Conservation (phyloP, 2,113 vertebrate species). For the Ceuthmochares aereus region DNA sequence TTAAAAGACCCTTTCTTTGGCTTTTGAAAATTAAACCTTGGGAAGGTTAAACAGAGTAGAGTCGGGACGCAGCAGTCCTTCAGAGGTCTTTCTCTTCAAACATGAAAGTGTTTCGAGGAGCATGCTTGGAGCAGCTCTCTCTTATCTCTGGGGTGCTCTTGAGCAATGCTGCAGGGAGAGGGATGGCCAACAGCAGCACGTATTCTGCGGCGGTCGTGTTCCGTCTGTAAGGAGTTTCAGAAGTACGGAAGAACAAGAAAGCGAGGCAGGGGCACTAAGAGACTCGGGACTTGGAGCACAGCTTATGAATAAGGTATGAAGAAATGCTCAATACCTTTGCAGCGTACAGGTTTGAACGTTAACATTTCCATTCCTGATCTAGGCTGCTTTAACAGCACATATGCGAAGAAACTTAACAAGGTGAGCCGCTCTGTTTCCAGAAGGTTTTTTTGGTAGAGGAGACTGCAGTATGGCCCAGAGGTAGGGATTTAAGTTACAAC, state of each 20-base stretch:
- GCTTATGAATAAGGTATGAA: background rate
- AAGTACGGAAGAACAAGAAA: background rate
- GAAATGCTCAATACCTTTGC: background rate
- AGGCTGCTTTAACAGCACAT: background rate
- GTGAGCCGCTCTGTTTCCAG: background rate
- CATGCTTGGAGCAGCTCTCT: conserved; percentile 37
- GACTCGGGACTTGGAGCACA: background rate
- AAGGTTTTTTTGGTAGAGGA: background rate
- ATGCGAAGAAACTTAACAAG: background rate
- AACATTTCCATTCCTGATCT: conserved; percentile 7
- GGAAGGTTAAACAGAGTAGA: conserved; percentile 44
- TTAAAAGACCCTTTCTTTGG: conserved; percentile 24
- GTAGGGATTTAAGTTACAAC: conserved; percentile 48
- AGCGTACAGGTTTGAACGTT: background rate
- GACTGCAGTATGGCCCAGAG: conserved; percentile 12
- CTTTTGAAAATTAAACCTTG: conserved; percentile 57
- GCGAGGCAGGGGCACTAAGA: background rate
- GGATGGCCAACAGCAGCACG: background rate
- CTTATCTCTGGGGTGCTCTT: conserved; percentile 46
- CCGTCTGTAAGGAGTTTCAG: background rate
- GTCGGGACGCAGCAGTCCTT: background rate
- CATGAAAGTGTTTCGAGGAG: conserved; percentile 52
- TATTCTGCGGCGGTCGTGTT: background rate
- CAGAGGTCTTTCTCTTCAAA: conserved; percentile 38
- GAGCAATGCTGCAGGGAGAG: background rate